phyloP scores from a whole-genome alignment of 2,797 vertebrate genomes.

The Acridotheres tristis region DNA sequence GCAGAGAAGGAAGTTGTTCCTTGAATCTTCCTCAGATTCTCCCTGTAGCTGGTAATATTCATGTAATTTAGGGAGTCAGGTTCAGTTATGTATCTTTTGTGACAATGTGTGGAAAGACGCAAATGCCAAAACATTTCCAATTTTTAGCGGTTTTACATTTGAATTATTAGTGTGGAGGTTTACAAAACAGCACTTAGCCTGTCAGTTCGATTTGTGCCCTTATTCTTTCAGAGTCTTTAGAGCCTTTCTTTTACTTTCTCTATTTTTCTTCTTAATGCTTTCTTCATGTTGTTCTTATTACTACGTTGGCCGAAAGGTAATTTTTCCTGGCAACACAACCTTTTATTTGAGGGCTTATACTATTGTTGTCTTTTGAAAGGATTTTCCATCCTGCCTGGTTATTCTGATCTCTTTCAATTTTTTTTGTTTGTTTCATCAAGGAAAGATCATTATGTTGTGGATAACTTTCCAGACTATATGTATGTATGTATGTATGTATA shows the following conservation, averaged over 20 bases:
- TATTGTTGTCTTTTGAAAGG: slow-evolving; percentile 9
- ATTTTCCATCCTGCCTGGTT: slow-evolving; percentile 14
- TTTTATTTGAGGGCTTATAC: slow-evolving; percentile 1
- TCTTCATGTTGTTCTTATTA: slow-evolving; percentile 22
- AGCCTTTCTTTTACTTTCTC: neutral
- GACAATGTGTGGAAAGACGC: neutral
- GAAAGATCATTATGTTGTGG: neutral
- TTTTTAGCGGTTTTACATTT: neutral
- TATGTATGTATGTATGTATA: no score
- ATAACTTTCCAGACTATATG: neutral
- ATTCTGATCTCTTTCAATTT: neutral
- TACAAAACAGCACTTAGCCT: neutral
- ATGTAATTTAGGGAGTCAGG: neutral
- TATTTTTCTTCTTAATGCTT: slow-evolving; percentile 4
- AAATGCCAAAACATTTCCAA: neutral
- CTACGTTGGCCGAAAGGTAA: slow-evolving; percentile 43
- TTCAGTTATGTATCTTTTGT: neutral
- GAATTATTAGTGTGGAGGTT: neutral
- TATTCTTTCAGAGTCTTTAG: neutral
- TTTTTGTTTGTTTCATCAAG: neutral
- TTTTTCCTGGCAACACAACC: slow-evolving; percentile 35
- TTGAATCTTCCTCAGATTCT: neutral
- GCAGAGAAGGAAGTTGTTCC: neutral
- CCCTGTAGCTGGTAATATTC: neutral
- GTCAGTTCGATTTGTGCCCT: neutral